Base-by-base conservation (phyloP, 2,113 vertebrate genomes). In the Hyperopisus bebe region DNA sequence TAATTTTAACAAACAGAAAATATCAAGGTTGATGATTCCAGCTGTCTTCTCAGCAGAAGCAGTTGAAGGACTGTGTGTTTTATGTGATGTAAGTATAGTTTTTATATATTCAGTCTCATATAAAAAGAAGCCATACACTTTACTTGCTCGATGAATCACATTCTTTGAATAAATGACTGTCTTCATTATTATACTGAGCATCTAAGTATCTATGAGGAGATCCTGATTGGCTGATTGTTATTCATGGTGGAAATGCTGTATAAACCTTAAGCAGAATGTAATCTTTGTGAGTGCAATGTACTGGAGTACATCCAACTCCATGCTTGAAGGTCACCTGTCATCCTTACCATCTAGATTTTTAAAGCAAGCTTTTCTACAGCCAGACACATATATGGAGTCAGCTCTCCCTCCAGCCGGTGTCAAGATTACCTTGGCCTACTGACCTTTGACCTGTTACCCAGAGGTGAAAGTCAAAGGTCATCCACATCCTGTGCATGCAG, bases 161-260 rank as follows among this genome's bases (percentile, higher is more conserved):
- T 39, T 77, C 47, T 89, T 42, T 19, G 31, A 53, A 42, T 21
- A 48, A 31, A 53, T 53, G 47, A 35, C 74, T 83, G 48, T 21
- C 74, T 55, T 53, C 74, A 82, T 70, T 46, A 88, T 88, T 70
- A 80, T 82, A 82, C 35, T 80, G 39, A 80, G 74, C 35, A 80
- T 35, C 70, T 80, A 80, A 55, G 27, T 21, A 39, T 42, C 27
- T 88, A 53, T 80, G 70, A 82, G 46, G 7, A 31, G n/a, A 51
- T 82, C 55, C 51, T 15, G 9, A 89, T 82, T 82, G 48, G 15
- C 77, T 55, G 27, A 82, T 82, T 89, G 48, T 83, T 35, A 77
- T 80, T 82, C 47, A 51, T 24, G n/a, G 85, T 17, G 31, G n/a
- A 87, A 87, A 87, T 55, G 47, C 15, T 53, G 50, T 35, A 31